A percentile compares a stretch with the other conserved stretches of the same genome.
phyloP scores from a whole-genome alignment of 2,797 vertebrate species.

The Melanotaenia pygmaea region DNA sequence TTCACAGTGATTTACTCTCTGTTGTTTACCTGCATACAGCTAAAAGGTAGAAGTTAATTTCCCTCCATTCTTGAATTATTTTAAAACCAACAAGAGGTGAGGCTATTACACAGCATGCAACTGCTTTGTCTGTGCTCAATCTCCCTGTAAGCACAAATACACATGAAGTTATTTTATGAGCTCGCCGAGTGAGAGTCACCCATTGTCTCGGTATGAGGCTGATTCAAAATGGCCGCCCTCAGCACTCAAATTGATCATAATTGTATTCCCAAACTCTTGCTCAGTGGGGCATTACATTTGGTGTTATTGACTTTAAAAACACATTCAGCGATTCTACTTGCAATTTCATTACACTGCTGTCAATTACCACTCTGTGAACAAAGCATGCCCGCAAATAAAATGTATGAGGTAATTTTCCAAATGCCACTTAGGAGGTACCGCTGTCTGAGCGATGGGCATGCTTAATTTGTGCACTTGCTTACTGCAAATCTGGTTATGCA shows the following conservation, averaged over 20 bases:
- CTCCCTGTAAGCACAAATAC: conserved; percentile 75
- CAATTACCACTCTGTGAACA: conserved; percentile 78
- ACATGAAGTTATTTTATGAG: conserved; percentile 75
- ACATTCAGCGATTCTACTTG: conserved; percentile 77
- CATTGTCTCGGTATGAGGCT: conserved; percentile 79
- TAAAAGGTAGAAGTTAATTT: conserved; percentile 47
- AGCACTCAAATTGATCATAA: conserved; percentile 82
- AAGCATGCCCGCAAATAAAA: conserved; percentile 79
- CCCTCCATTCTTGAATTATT: conserved; percentile 49
- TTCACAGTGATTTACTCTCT: conserved; percentile 19
- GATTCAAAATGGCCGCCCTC: conserved; percentile 80
- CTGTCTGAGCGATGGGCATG: conserved; percentile 69
- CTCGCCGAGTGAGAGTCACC: conserved; percentile 64
- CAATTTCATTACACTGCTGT: conserved; percentile 80
- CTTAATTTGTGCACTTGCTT: conserved; percentile 79
- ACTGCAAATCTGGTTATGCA: conserved; percentile 76
- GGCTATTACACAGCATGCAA: conserved; percentile 71
- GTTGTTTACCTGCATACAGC: conserved; percentile 21
- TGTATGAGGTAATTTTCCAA: conserved; percentile 80
- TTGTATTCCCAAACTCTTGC: conserved; percentile 80
- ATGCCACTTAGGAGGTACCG: conserved; percentile 75
- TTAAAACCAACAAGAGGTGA: conserved; percentile 55
- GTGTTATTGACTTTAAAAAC: conserved; percentile 84
- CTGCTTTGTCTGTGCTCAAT: conserved; percentile 69
- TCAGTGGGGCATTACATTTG: conserved; percentile 80